Conservation (phyloP, 2,888 invertebrate species). For the Tachina lurida region DNA sequence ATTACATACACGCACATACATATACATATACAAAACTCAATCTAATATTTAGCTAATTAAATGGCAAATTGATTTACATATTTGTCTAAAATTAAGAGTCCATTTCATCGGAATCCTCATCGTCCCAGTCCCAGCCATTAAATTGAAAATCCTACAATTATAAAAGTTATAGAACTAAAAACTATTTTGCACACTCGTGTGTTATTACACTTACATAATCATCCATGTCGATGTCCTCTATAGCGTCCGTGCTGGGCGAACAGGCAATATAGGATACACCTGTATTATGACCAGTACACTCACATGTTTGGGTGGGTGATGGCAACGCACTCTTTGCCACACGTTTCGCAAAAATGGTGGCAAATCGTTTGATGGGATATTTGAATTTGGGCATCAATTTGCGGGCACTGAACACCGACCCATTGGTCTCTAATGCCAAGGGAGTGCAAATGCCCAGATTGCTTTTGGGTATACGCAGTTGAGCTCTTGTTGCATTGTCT, state of each 20-base stretch:
- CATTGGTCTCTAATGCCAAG: slow-evolving; percentile 92
- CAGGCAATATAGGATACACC: slow-evolving; percentile 88
- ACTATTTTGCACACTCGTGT: no score
- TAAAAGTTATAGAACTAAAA: not conserved
- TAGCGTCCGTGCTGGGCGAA: slow-evolving; percentile 84
- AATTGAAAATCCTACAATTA: slow-evolving; percentile 77
- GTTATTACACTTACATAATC: slow-evolving; percentile 78
- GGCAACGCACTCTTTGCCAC: slow-evolving; percentile 86
- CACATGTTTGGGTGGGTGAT: slow-evolving; percentile 86
- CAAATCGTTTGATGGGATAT: slow-evolving; percentile 86
- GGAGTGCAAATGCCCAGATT: slow-evolving; percentile 91
- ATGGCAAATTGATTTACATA: slow-evolving; percentile 50
- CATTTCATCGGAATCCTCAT: slow-evolving; percentile 75
- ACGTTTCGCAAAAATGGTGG: slow-evolving; percentile 87
- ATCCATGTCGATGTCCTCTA: slow-evolving; percentile 75
- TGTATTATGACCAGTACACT: slow-evolving; percentile 87
- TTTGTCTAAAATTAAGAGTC: slow-evolving; percentile 71
- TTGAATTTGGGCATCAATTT: slow-evolving; percentile 85
- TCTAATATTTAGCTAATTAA: slow-evolving; percentile 40
- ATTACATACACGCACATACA: slow-evolving; percentile 37
- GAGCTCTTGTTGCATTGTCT: slow-evolving; percentile 88
- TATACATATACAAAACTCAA: slow-evolving; percentile 38
- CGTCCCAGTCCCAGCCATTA: slow-evolving; percentile 80
- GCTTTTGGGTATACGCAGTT: slow-evolving; percentile 90
- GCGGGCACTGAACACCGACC: slow-evolving; percentile 86